These are phyloP conservation scores for Fistularia commersonii DNA, from an alignment of 2,797 vertebrate species.

Conservation along the genomic window DNA sequence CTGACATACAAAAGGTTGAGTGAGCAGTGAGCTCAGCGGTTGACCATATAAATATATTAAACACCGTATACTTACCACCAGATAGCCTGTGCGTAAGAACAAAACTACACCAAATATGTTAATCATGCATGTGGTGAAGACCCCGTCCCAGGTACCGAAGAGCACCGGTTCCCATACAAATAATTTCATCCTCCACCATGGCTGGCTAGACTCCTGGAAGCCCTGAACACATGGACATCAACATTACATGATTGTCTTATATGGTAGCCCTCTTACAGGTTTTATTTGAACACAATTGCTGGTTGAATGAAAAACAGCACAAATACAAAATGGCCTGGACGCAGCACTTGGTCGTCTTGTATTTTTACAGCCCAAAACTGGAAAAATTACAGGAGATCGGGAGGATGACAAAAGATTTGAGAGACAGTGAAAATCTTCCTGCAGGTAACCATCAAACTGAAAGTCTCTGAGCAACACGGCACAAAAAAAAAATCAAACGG, in stretches of 20 bases:
- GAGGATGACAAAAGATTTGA: too few relatives aligned
- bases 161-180: conserved; percentile 96
- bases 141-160: conserved; percentile 97
- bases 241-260: not conserved
- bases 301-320: too few relatives aligned
- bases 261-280: too few relatives aligned
- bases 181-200: conserved; percentile 95
- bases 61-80: conserved; percentile 83
- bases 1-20: not conserved
- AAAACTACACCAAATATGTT: conserved; percentile 98
- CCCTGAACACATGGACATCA: conserved; percentile 46
- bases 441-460: too few relatives aligned
- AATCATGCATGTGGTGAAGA: conserved; percentile 99
- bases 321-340: too few relatives aligned
- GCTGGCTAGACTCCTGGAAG: conserved; percentile 74
- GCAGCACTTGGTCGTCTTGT: too few relatives aligned
- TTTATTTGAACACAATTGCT: too few relatives aligned
- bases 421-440: too few relatives aligned
- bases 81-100: conserved; percentile 93
- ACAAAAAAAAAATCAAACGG: too few relatives aligned
- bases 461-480: too few relatives aligned
- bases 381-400: too few relatives aligned
- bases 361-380: too few relatives aligned
- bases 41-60: not conserved
- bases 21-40: not conserved